Base-by-base conservation (phyloP, 1,140 invertebrate species). In the Bactericera cockerelli region DNA sequence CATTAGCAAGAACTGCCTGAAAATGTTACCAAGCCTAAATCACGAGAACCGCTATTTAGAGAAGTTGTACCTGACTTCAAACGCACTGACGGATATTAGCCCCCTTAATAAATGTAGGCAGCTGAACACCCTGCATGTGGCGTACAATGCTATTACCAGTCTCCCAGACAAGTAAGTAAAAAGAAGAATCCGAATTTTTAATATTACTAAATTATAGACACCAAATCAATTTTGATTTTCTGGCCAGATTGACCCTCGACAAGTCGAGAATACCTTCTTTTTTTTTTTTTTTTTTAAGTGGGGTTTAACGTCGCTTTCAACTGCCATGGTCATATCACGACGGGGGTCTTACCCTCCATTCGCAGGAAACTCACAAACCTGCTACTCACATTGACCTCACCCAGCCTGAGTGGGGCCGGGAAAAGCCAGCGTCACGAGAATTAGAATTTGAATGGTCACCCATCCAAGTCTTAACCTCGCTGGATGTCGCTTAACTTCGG, bases 1-100 rank as follows among this genome's bases (percentile, higher is more conserved):
- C 71, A 74, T 87, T 3, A 82, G 85, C 1, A 87, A 87, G 67
- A 90, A 89, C 69, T 77, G 82, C 62, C 65, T 88, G 13, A 78
- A 77, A 58, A 77, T 82, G 57, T 69, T 87, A 64, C 82, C 83
- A 2, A 77, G 78, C 38, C 74, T 76, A 59, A 72, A 79, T 39
- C 73, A 80, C 65, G 66, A 69, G 24, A 66, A 71, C 26, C 73
- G 79, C 63, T 70, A 75, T 19, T 68, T 90, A 55, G 83, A 87
- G 70, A 80, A 84, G 65, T 70, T 89, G 0, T 86, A 83, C 61
- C 67, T 89, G 55, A 86, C 85, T 13, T 82, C 81, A 1, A 90
- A 90, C 71, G 84, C 82, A 66, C 74, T 90, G 55, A 81, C 78
- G 22, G 84, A 87, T 69, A 80, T 79, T 61, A 77, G 81, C 6